Base-by-base conservation (phyloP, 2,113 vertebrate species). In the Corvus cornix region DNA sequence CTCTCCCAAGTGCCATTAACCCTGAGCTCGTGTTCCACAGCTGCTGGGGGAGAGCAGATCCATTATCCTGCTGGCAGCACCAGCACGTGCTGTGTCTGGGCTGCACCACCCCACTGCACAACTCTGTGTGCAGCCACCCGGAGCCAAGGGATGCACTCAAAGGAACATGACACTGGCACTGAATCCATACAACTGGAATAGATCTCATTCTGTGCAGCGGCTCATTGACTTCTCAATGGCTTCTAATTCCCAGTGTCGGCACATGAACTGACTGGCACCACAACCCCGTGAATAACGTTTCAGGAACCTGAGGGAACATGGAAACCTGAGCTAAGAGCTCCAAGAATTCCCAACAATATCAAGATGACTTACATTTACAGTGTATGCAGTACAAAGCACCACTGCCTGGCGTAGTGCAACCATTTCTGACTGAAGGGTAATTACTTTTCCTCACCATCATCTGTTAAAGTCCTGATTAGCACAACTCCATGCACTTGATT, bases 381-480 rank as follows among this genome's bases (percentile, higher is more conserved):
- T 3, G 20, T 9, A 27, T 21, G 41, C 66, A 73, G 18, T 10
- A 67, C 6, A 78, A 70, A 78, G 76, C 64, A 87, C 48, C 62
- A 16, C 46, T 46, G 64, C 44, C 69, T 52, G 56, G 49, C 0
- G 0, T 3, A 49, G 75, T 1, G 2, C 16, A 80, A 70, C 55
- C 37, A 49, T 59, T 63, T 56, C 44, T 78, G 72, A 95, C 8
- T 78, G 53, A 75, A 87, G 49, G 84, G 44, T 94, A 84, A 95
- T 89, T 84, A 52, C 64, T 72, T 37, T 91, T 60, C 89, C 83
- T 82, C 80, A 78, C 39, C 35, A 51, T 60, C 80, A 70, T 48
- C 86, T 89, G 39, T 72, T 84, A 26, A 66, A 94, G 60, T 41
- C 77, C 60, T 53, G 35, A 83, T 77, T 43, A 94, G 51, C 30